Evolutionary conservation across 1,140 invertebrate species (phyloP).

Genomic region (Caerostris extrusa): DNA sequence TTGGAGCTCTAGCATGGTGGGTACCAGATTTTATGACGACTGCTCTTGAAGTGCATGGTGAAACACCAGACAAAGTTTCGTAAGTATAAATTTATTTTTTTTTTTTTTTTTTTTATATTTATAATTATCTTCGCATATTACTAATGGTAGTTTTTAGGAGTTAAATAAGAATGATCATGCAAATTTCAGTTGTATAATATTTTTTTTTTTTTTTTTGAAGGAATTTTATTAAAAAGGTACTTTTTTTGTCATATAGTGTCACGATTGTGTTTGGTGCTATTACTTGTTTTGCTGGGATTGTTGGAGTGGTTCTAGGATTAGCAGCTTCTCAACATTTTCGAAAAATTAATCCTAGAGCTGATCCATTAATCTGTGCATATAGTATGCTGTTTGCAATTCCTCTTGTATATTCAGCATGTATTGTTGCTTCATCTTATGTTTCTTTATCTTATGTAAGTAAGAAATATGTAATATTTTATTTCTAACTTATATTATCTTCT

Average conservation of each 20-base stretch:
- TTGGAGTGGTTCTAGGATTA: constrained; percentile 95
- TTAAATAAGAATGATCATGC: not conserved
- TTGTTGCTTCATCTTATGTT: constrained; percentile 86
- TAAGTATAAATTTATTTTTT: not conserved
- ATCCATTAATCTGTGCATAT: constrained; percentile 95
- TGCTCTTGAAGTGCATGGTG: constrained; percentile 83
- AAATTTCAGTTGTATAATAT: not conserved
- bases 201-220: not conserved
- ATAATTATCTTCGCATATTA: too few species aligned
- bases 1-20: constrained; percentile 98
- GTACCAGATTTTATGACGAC: constrained; percentile 92
- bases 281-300: constrained; percentile 94
- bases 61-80: constrained; percentile 44
- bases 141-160: not conserved
- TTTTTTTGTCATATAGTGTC: constrained; percentile 85
- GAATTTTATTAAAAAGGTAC: too few species aligned
- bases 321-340: constrained; percentile 88
- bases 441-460: constrained; percentile 85
- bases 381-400: constrained; percentile 93
- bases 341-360: constrained; percentile 86
- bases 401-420: constrained; percentile 88
- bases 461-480: not conserved
- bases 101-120: too few species aligned
- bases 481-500: not conserved
- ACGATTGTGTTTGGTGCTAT: constrained; percentile 95